phyloP scores from a whole-genome alignment of 2,113 vertebrate species.

The Etheostoma cragini region DNA sequence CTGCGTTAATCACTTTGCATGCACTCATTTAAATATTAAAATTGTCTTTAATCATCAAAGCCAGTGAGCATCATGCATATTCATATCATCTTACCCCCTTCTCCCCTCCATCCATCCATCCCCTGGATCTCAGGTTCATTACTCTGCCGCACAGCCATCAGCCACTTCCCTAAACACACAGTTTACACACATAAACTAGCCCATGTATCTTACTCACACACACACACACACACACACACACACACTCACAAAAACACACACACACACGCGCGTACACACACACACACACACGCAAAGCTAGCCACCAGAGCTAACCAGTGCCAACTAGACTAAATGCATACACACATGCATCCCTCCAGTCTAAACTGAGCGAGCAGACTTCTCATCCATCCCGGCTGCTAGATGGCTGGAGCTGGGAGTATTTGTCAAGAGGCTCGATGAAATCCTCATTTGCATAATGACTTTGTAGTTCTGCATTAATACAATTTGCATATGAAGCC shows the following conservation, averaged over 20 bases:
- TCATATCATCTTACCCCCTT: constrained; percentile 91
- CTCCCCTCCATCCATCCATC: constrained; percentile 85
- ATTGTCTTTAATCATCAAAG: constrained; percentile 99
- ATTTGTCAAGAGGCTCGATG: constrained; percentile 99
- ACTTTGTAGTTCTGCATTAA: constrained; percentile 99
- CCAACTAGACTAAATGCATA: constrained; percentile 61
- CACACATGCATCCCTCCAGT: constrained; percentile 81
- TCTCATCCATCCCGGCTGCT: constrained; percentile 84
- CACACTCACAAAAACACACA: constrained; percentile 16
- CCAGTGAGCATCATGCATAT: constrained; percentile 99
- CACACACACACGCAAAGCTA: constrained; percentile 49
- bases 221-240: constrained; percentile 16
- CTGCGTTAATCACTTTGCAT: constrained; percentile 99
- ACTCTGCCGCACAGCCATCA: constrained; percentile 97
- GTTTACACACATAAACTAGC: constrained; percentile 54
- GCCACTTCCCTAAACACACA: constrained; percentile 82
- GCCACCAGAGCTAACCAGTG: constrained; percentile 74
- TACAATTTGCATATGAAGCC: constrained; percentile 99
- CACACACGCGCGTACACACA: constrained; percentile 4
- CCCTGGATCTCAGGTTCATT: constrained; percentile 99
- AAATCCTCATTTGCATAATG: constrained; percentile 99
- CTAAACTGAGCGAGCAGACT: constrained; percentile 90
- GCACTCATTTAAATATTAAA: constrained; percentile 99
- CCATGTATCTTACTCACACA: background rate
- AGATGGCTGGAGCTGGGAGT: constrained; percentile 95